phyloP scores from a whole-genome alignment of 2,888 invertebrate genomes.

The Andrena hattorfiana region DNA sequence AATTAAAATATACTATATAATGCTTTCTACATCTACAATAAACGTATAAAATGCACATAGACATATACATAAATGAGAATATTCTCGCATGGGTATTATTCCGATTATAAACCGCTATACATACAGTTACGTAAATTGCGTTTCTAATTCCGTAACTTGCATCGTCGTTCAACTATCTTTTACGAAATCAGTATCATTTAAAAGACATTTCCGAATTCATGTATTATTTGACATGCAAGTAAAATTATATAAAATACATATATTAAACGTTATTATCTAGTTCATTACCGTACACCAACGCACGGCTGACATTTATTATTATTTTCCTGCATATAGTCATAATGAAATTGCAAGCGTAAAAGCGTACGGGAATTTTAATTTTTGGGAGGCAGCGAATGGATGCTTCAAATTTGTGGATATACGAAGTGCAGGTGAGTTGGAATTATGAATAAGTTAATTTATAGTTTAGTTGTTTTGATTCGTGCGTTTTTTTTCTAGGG shows the following conservation, averaged over 20 bases:
- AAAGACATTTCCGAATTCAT: constrained; percentile 47
- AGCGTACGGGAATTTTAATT: no score
- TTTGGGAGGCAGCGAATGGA: no score
- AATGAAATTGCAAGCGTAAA: no score
- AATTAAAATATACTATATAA: constrained; percentile 61
- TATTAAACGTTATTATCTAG: constrained; percentile 33
- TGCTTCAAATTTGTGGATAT: no score
- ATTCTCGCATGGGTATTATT: constrained; percentile 61
- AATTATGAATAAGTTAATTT: no score
- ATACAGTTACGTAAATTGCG: constrained; percentile 45
- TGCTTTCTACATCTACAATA: constrained; percentile 65
- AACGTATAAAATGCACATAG: constrained; percentile 62
- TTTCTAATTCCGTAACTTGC: constrained; percentile 58
- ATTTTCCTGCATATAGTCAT: background rate
- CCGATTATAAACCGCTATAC: constrained; percentile 56
- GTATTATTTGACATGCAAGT: constrained; percentile 53
- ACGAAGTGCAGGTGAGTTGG: no score
- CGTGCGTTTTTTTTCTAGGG: no score
- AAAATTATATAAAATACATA: constrained; percentile 52
- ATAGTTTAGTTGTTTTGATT: no score
- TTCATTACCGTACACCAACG: constrained; percentile 21
- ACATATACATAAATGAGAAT: constrained; percentile 53
- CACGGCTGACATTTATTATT: background rate
- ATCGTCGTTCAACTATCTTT: constrained; percentile 56
- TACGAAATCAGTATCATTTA: constrained; percentile 40